Conservation (phyloP, 37 sponge, comb jelly and placozoan species). For the Petrosia ficiformis region DNA sequence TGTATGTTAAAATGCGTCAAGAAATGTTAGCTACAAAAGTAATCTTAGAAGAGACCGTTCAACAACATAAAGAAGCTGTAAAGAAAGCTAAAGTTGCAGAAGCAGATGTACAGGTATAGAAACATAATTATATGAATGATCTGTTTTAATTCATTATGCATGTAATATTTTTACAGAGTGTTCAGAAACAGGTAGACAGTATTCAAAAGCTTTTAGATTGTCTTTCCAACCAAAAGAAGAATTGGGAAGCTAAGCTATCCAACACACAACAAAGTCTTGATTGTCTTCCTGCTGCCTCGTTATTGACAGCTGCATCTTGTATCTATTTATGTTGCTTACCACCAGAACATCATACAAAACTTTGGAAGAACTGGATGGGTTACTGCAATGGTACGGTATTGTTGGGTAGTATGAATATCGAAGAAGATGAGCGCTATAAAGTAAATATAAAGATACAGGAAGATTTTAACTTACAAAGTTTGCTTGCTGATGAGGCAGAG, state of each 20-base stretch:
- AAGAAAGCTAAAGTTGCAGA: constrained; percentile 41
- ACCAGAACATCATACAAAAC: constrained; percentile 26
- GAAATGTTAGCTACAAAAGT: constrained; percentile 68
- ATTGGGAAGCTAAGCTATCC: constrained; percentile 36
- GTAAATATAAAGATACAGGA: not conserved
- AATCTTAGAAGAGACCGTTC: constrained; percentile 45
- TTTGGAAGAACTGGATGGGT: constrained; percentile 47
- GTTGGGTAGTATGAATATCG: constrained; percentile 17
- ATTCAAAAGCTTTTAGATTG: constrained; percentile 10
- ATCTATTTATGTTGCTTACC: constrained; percentile 40
- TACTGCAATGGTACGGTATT: constrained; percentile 50
- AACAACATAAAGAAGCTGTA: constrained; percentile 44
- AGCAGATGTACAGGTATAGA: constrained; percentile 28
- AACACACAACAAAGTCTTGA: not conserved
- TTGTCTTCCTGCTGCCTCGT: constrained; percentile 45
- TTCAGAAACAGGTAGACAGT: constrained; percentile 10
- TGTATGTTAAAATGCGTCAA: constrained; percentile 41
- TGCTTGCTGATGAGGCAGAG: constrained; percentile 39
- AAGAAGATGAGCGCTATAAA: not conserved
- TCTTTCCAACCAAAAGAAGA: constrained; percentile 19
- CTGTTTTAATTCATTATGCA: not conserved
- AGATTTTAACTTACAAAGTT: not conserved
- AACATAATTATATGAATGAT: not conserved
- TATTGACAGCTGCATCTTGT: constrained; percentile 40
- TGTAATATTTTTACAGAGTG: not conserved